Percentiles rank a stretch among this genome's conserved stretches.
Conservation (phyloP, 2,113 vertebrate genomes). For the Nettapus auritus region DNA sequence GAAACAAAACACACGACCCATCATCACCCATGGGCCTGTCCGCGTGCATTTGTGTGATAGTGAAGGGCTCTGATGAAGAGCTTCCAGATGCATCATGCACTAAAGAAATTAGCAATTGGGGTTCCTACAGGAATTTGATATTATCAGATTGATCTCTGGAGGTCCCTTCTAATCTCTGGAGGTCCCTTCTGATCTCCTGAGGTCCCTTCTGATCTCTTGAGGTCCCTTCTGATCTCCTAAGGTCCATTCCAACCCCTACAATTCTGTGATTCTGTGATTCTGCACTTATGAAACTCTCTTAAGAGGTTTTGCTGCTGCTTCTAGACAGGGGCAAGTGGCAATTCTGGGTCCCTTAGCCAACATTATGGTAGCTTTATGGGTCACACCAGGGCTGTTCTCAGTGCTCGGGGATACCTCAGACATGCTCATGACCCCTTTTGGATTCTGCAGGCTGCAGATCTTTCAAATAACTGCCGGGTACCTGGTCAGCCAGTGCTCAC, state of each 20-base stretch:
- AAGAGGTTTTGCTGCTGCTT: neutral
- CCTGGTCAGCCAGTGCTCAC: neutral
- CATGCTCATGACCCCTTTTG: neutral
- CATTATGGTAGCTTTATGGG: neutral
- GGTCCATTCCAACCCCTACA: too few species aligned
- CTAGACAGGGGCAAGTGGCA: neutral
- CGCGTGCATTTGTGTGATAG: neutral
- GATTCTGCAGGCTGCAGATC: neutral
- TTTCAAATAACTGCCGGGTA: neutral
- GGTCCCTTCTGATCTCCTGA: too few species aligned
- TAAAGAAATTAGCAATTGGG: neutral
- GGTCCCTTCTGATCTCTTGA: too few species aligned
- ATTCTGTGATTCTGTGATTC: too few species aligned
- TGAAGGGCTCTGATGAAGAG: neutral
- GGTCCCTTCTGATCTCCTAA: too few species aligned
- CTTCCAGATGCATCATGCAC: neutral
- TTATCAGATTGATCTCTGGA: neutral
- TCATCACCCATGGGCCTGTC: neutral
- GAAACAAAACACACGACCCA: neutral
- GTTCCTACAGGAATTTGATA: neutral
- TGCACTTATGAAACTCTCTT: neutral
- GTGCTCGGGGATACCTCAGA: accelerated
- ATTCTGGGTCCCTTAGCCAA: neutral
- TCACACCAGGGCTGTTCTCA: accelerated
- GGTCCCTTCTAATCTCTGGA: too few species aligned